Percentiles rank a stretch among this genome's conserved stretches.
These are phyloP conservation scores for Peromyscus polionotus DNA, from an alignment of 2,113 vertebrate genomes.

Conservation along the genomic window DNA sequence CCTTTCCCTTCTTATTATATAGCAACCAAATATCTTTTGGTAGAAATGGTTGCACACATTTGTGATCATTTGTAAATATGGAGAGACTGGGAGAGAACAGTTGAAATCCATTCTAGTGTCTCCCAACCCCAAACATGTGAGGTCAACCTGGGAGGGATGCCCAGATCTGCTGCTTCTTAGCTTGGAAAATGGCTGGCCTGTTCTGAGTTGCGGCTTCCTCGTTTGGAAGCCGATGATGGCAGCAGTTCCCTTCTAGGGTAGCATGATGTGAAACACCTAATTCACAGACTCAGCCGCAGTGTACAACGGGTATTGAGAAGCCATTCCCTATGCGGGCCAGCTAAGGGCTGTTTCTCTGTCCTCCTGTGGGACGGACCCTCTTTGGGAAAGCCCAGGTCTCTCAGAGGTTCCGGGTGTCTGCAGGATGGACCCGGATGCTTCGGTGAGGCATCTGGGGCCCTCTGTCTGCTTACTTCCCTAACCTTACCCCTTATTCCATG, in stretches of 20 bases:
- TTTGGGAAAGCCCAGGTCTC: background rate
- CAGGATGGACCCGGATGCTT: background rate
- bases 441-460: background rate
- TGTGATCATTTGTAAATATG: conserved; percentile 37
- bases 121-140: background rate
- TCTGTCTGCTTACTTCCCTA: background rate
- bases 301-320: background rate
- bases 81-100: background rate
- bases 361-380: background rate
- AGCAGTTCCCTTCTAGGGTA: background rate
- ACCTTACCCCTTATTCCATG: background rate
- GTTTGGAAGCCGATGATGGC: background rate
- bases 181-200: background rate
- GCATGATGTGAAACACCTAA: background rate
- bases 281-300: background rate
- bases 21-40: background rate
- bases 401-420: background rate
- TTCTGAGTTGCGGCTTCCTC: background rate
- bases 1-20: background rate
- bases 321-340: fast-evolving
- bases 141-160: background rate
- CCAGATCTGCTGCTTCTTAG: background rate
- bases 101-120: background rate
- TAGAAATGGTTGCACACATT: background rate
- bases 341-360: background rate